A percentile compares a stretch with the other conserved stretches of the same genome.
Conservation (phyloP, 2,797 vertebrate species). For the Saxicola maurus region DNA sequence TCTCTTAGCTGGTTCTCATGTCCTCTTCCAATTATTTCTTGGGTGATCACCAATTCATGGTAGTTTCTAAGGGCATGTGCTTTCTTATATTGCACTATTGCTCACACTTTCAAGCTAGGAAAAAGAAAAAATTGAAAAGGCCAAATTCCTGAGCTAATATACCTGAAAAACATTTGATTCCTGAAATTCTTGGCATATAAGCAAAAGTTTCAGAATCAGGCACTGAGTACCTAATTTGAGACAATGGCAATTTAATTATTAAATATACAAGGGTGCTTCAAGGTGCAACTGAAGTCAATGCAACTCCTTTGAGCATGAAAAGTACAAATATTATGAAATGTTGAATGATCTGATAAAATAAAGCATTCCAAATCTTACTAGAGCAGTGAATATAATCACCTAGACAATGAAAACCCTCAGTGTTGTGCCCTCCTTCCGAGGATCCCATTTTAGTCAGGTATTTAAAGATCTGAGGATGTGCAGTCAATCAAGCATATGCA, state of each 20-base stretch:
- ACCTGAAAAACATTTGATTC: background rate
- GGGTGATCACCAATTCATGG: fast-evolving
- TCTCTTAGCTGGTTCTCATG: background rate
- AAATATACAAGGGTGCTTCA: background rate
- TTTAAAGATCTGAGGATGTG: background rate
- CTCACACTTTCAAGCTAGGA: background rate
- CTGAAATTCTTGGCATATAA: background rate
- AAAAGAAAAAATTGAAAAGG: background rate
- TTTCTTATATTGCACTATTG: background rate
- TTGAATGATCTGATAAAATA: background rate
- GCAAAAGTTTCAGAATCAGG: background rate
- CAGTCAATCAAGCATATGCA: background rate
- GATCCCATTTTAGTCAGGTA: background rate
- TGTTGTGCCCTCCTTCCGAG: background rate
- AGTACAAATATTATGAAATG: background rate
- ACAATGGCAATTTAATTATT: background rate
- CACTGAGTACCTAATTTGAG: background rate
- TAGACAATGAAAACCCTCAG: background rate
- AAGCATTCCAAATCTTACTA: background rate
- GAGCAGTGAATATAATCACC: background rate
- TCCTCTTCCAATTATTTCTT: background rate
- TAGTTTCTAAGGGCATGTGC: background rate
- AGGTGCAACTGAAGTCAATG: background rate
- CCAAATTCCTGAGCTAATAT: background rate
- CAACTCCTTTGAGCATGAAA: background rate